Base-by-base conservation (phyloP, 1,140 invertebrate genomes). In the Phocides pigmalion region DNA sequence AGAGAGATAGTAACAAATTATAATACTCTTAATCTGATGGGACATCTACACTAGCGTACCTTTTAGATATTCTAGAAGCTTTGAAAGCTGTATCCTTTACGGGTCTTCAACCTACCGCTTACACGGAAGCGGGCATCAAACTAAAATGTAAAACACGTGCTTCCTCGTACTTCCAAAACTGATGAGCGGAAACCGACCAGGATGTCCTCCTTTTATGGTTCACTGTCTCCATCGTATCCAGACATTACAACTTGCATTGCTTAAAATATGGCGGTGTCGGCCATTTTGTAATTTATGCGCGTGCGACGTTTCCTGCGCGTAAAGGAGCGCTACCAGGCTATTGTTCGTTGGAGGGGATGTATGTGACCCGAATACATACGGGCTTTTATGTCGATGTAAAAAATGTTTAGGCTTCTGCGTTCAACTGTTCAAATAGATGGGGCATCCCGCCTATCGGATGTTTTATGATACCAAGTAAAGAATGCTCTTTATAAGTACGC, bases 261-360 rank as follows among this genome's bases (percentile, higher is more conserved):
- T 74, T 73, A 77, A 74, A 74, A 80, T 78, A 82, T 82, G 78
- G 83, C 74, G 61, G 46, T 68, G 58, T 59, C 72, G 70, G 73
- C 75, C 79, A 79, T 81, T 88, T 90, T 79, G 81, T 87, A 90
- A 65, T 64, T 63, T 63, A 64, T 68, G 72, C 85, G 85, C 87
- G 87, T 90, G 59, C 85, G 71, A 41, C 67, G 81, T 78, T 89
- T 89, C 87, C 87, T 87, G 87, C 85, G 78, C 70, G 79, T 74
- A 86, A 90, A 87, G 84, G 85, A 83, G 82, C 76, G 82, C 84
- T 87, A 82, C 83, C 84, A 83, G 79, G 75, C 84, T 68, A 90
- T 90, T 88, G 87, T 89, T 88, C 67, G 63, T 64, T 67, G 77
- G 82, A 83, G 79, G 84, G 82, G 84, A 84, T 87, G 84, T 70